These are phyloP conservation scores for Malthinus seriepunctatus DNA, from an alignment of 2,888 invertebrate species.

Conservation along the genomic window DNA sequence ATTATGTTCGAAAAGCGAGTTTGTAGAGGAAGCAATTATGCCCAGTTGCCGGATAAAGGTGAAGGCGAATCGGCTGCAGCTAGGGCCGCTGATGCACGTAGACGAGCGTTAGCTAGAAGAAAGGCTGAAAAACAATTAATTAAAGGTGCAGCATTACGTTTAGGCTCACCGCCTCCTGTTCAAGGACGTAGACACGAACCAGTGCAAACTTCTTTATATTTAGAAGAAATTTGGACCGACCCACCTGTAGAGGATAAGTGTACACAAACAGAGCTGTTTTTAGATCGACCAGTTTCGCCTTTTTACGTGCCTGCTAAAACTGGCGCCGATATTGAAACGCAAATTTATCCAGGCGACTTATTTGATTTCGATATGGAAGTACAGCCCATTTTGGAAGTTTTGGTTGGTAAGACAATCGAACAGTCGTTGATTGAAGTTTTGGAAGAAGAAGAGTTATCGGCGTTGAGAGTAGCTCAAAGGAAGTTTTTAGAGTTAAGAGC, in stretches of 20 bases:
- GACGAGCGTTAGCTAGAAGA: conserved; percentile 75
- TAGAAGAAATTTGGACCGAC: conserved; percentile 81
- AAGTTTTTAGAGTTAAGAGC: conserved; percentile 73
- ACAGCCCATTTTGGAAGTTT: conserved; percentile 83
- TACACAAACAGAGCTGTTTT: conserved; percentile 81
- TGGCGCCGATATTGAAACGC: conserved; percentile 76
- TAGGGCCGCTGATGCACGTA: conserved; percentile 66
- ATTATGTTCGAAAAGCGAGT: not conserved
- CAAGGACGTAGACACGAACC: conserved; percentile 83
- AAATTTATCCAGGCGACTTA: conserved; percentile 88
- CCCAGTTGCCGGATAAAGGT: conserved; percentile 37
- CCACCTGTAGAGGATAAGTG: conserved; percentile 77
- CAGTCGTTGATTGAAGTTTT: conserved; percentile 90
- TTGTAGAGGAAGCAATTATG: not conserved
- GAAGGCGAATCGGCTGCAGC: conserved; percentile 53
- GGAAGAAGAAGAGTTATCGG: conserved; percentile 89
- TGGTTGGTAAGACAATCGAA: conserved; percentile 88
- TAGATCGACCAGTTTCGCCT: conserved; percentile 78
- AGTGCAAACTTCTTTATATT: conserved; percentile 86
- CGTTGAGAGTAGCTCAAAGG: conserved; percentile 78
- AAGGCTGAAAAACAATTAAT: conserved; percentile 65
- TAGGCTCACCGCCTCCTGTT: conserved; percentile 67
- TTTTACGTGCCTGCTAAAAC: conserved; percentile 63
- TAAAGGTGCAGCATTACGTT: conserved; percentile 56
- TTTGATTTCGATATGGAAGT: conserved; percentile 94